Evolutionary conservation across 1,140 invertebrate species (phyloP).

Genomic region (Drosophila sp.): DNA sequence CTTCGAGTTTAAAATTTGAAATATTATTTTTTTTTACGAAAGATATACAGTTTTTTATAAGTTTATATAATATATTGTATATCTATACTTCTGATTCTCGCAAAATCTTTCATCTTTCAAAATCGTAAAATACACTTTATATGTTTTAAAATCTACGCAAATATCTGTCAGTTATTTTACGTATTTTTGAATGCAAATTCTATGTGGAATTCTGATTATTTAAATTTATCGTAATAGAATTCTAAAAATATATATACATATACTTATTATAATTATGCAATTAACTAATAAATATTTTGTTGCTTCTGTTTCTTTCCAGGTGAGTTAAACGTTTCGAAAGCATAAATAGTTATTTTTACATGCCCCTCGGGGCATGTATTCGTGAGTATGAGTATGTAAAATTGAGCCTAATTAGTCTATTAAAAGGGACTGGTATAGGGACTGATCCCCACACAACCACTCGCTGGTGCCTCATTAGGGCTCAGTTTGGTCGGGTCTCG

Average conservation of each 20-base stretch:
- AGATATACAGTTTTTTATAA: too few relatives aligned
- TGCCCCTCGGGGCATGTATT: constrained; percentile 53
- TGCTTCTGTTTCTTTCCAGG: constrained; percentile 65
- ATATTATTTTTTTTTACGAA: too few relatives aligned
- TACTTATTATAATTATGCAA: constrained; percentile 60
- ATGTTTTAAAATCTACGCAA: too few relatives aligned
- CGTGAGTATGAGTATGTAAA: constrained; percentile 74
- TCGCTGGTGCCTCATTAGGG: constrained; percentile 8
- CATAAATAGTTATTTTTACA: constrained; percentile 41
- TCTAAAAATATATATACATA: constrained; percentile 14
- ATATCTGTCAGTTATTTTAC: too few relatives aligned
- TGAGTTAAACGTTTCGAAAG: constrained; percentile 68
- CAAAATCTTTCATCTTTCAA: too few relatives aligned
- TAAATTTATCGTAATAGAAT: constrained; percentile 23
- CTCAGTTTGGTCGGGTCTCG: constrained; percentile 13
- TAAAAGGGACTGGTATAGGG: constrained; percentile 14
- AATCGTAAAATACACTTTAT: too few relatives aligned
- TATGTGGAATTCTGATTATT: too few relatives aligned
- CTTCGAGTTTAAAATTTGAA: too few relatives aligned
- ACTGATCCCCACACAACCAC: background rate
- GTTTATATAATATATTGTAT: too few relatives aligned
- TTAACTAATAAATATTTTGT: constrained; percentile 62
- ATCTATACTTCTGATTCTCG: too few relatives aligned
- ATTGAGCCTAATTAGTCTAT: constrained; percentile 51
- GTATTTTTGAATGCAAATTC: too few relatives aligned